Evolutionary conservation across 2,113 vertebrate genomes (phyloP), one percentile per base, ranked within the genome.

Genomic region (Malurus melanocephalus): DNA sequence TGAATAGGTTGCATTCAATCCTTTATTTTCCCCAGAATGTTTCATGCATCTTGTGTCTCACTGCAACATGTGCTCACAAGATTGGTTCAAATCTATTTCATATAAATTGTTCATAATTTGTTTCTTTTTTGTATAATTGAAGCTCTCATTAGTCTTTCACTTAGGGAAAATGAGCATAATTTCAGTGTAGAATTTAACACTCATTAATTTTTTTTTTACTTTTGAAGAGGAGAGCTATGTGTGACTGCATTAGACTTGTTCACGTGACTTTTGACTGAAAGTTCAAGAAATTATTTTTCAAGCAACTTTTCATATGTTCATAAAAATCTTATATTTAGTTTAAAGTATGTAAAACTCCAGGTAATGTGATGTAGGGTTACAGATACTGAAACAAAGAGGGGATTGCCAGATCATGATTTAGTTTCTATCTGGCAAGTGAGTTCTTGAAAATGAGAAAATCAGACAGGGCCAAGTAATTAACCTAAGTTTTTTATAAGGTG

Each of bases 401-500:
- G 26, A 55, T 43, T 85, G 45, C 12, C 55, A 74, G 62, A 74
- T 86, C 55, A 73, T n/a, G 28, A 61, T 93, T 88, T 90, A 61
- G 35, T 68, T 94, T 87, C 67, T 81, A 19, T 82, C 91, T 88
- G 61, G 43, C 82, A 96, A 95, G 87, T 83, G 68, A 65, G 24
- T 94, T 95, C 74, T 51, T 80, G 78, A 93, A 97, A 93, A 88
- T 91, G 85, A 92, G 56, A 52, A 94, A 92, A 71, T 49, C 51
- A 89, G 71, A 13, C 46, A 79, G 68, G 82, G 56, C 27, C 72
- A 95, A 94, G 74, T 88, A 93, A 96, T 94, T 94, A 96, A 94
- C 89, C 85, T 87, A 22, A 42, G 48, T 40, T 40, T 75, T 87
- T 75, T 46, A 60, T 90, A 83, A 90, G 69, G 67, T 85, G 53